These are phyloP conservation scores for Chitala chitala DNA, from an alignment of 2,113 vertebrate genomes.

Conservation along the genomic window DNA sequence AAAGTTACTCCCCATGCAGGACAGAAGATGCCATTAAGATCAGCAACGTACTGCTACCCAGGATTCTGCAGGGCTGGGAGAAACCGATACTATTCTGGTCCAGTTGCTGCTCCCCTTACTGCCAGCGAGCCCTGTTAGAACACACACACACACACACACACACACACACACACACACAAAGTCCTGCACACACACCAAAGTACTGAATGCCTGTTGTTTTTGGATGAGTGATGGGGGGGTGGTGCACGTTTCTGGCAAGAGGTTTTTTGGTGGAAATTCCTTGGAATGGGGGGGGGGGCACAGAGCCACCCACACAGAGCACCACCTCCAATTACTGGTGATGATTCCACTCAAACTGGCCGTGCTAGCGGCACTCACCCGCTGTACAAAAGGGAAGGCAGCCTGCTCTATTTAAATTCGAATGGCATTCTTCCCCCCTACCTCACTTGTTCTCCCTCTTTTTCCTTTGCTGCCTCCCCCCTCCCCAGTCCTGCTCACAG, in stretches of 20 bases:
- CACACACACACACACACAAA: slow-evolving; percentile 39
- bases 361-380: slow-evolving; percentile 60
- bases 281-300: slow-evolving; percentile 44
- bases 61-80: neutral
- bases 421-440: slow-evolving; percentile 48
- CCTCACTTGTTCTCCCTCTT: slow-evolving; percentile 36
- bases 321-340: slow-evolving; percentile 54
- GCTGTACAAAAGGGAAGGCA: slow-evolving; percentile 55
- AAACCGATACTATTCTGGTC: neutral
- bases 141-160: slow-evolving; percentile 30
- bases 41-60: neutral
- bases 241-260: neutral
- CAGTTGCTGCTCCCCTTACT: slow-evolving; percentile 8
- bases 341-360: slow-evolving; percentile 48
- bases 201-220: slow-evolving; percentile 55
- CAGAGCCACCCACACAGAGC: slow-evolving; percentile 48
- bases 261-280: slow-evolving; percentile 49
- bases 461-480: slow-evolving; percentile 34
- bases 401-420: slow-evolving; percentile 60
- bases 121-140: slow-evolving; percentile 37
- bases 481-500: slow-evolving; percentile 46
- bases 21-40: neutral
- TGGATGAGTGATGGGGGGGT: slow-evolving; percentile 48
- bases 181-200: slow-evolving; percentile 35
- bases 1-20: neutral